Evolutionary conservation across 2,113 vertebrate genomes (phyloP).

Genomic region (Cinclus mexicanus): DNA sequence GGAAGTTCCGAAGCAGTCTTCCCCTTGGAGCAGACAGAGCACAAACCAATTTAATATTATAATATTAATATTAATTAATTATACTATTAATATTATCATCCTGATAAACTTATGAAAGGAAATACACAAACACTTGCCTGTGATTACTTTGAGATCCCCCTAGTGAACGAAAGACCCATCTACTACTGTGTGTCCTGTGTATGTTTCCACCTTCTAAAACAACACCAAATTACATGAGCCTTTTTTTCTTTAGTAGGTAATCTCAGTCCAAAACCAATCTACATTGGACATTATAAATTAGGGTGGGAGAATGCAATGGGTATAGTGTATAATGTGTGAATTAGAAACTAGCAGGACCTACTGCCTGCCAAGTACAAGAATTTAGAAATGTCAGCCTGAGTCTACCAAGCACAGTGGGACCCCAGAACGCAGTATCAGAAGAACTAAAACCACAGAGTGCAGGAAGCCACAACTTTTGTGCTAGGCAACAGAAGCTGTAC

Average conservation of each 20-base stretch:
- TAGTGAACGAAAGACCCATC: neutral
- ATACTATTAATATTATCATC: neutral
- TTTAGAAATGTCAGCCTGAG: neutral
- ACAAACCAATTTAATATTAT: neutral
- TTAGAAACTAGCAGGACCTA: neutral
- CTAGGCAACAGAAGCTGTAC: neutral
- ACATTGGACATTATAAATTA: neutral
- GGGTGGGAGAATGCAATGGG: neutral
- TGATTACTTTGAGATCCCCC: neutral
- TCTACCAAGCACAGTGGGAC: neutral
- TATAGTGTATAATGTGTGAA: neutral
- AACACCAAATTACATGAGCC: neutral
- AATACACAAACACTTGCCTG: neutral
- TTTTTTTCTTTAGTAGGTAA: neutral
- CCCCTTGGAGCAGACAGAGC: neutral
- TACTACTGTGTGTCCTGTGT: neutral
- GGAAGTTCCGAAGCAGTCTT: neutral
- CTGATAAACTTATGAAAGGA: neutral
- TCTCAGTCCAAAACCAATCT: neutral
- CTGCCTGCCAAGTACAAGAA: neutral
- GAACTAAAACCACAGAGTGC: neutral
- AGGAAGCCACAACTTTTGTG: neutral
- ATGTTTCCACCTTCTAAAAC: neutral
- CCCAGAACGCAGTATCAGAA: neutral
- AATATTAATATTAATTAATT: too few species aligned